Conservation (phyloP, 2,888 invertebrate species). For the Clostera curtula region DNA sequence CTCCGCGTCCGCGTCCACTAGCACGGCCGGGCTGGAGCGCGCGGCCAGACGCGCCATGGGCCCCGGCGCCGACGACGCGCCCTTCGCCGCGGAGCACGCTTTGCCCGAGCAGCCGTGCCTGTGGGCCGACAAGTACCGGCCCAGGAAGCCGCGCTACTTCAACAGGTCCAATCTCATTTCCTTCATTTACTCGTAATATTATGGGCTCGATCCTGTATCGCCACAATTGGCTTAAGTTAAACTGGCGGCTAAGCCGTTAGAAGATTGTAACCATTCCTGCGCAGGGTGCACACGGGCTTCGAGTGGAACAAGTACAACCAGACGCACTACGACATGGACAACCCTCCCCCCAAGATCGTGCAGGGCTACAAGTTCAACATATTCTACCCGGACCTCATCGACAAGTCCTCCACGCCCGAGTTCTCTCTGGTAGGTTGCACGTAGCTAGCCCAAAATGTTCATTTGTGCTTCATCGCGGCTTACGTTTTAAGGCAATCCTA, state of each 20-base stretch:
- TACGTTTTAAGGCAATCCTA: no score
- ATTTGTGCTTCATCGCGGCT: no score
- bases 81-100: constrained; percentile 92
- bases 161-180: constrained; percentile 72
- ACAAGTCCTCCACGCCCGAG: constrained; percentile 92
- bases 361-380: constrained; percentile 99
- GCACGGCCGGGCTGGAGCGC: constrained; percentile 27
- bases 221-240: no score
- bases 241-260: no score
- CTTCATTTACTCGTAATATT: no score
- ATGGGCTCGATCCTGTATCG: no score
- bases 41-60: constrained; percentile 82
- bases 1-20: constrained; percentile 68
- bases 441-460: no score
- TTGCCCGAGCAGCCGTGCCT: constrained; percentile 90
- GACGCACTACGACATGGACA: constrained; percentile 99
- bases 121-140: constrained; percentile 99
- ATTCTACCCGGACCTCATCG: constrained; percentile 99
- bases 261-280: not conserved
- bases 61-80: constrained; percentile 90
- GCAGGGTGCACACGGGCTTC: constrained; percentile 94
- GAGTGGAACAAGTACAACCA: constrained; percentile 99
- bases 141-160: constrained; percentile 97
- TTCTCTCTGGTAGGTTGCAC: constrained; percentile 90
- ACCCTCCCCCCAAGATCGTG: constrained; percentile 99